These are phyloP conservation scores for Erebia palarica DNA, from an alignment of 2,888 invertebrate species.

Conservation along the genomic window DNA sequence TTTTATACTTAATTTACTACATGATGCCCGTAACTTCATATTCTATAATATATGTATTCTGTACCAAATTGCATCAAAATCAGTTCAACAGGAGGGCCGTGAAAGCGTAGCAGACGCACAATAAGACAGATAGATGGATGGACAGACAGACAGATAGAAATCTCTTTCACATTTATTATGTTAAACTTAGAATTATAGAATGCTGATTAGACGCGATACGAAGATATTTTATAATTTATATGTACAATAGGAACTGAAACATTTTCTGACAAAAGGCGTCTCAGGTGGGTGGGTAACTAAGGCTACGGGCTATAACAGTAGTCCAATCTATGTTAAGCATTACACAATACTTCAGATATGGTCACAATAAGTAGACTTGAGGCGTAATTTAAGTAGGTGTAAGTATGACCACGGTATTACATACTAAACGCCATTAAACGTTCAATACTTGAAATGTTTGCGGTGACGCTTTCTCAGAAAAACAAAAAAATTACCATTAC, in stretches of 20 bases:
- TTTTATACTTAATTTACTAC: too few relatives aligned
- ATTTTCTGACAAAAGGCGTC: slow-evolving; percentile 1
- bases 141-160: too few relatives aligned
- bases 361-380: background rate
- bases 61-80: too few relatives aligned
- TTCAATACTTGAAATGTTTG: background rate
- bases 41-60: too few relatives aligned
- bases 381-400: background rate
- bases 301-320: background rate
- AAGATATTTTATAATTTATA: background rate
- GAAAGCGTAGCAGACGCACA: too few relatives aligned
- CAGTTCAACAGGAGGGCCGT: too few relatives aligned
- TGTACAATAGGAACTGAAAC: background rate
- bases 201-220: too few relatives aligned
- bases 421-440: background rate
- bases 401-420: background rate
- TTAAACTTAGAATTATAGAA: too few relatives aligned
- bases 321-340: background rate
- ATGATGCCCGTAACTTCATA: too few relatives aligned
- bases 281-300: background rate
- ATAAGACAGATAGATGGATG: too few relatives aligned
- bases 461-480: background rate
- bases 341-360: background rate
- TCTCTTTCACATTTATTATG: too few relatives aligned
- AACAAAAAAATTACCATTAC: background rate